Evolutionary conservation across 2,888 invertebrate genomes (phyloP).

Genomic region (Isoperla grammatica): DNA sequence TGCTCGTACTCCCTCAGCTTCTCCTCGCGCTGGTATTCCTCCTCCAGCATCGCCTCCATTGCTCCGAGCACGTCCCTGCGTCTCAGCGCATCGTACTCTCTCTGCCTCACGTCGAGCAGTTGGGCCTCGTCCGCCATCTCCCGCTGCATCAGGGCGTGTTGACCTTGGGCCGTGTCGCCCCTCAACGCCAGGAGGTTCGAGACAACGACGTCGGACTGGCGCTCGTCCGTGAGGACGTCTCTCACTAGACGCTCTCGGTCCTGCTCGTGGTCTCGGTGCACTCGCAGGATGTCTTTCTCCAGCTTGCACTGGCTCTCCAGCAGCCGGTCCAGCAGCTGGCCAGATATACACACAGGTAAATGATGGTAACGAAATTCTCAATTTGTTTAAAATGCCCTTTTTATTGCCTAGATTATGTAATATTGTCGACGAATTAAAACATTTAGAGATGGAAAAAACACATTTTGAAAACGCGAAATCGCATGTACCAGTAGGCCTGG

Average conservation of each 20-base stretch:
- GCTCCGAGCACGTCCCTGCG: constrained; percentile 62
- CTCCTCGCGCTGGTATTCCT: constrained; percentile 56
- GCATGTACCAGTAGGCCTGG: too few species aligned
- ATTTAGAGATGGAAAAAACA: too few species aligned
- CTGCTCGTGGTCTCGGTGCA: constrained; percentile 60
- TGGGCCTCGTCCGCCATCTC: constrained; percentile 62
- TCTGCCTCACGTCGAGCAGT: constrained; percentile 48
- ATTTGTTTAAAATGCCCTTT: too few species aligned
- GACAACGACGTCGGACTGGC: constrained; percentile 60
- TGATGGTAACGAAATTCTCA: too few species aligned
- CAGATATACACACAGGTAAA: too few species aligned
- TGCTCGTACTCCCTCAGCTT: constrained; percentile 59
- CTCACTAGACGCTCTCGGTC: constrained; percentile 56
- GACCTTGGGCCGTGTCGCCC: constrained; percentile 40
- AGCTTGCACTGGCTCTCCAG: constrained; percentile 52
- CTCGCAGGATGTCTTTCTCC: constrained; percentile 60
- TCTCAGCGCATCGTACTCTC: constrained; percentile 48
- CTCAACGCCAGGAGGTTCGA: constrained; percentile 58
- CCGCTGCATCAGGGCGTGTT: constrained; percentile 50
- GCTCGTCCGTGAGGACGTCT: constrained; percentile 58
- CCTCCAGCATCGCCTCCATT: constrained; percentile 63
- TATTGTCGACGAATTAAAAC: too few species aligned
- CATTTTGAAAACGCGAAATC: too few species aligned
- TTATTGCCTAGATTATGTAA: too few species aligned
- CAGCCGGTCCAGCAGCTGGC: background rate